Evolutionary conservation across 2,888 invertebrate genomes (phyloP).

Genomic region (Drosophila putrida): DNA sequence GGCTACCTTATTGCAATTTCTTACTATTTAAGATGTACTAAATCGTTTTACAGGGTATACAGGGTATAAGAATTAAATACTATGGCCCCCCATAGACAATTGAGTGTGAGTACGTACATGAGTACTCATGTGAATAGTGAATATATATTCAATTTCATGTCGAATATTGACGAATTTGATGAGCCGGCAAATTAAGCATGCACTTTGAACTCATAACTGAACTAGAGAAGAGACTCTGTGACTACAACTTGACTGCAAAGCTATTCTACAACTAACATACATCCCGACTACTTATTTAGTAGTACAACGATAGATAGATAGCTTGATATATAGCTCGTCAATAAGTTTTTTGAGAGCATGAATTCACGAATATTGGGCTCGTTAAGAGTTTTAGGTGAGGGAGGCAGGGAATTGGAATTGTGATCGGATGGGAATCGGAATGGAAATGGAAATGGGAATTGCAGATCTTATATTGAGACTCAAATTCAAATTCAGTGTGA

Average conservation of each 20-base stretch:
- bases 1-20: too few relatives aligned
- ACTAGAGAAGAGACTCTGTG: conserved; percentile 18
- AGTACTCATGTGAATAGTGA: conserved; percentile 15
- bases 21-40: too few relatives aligned
- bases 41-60: conserved; percentile 7
- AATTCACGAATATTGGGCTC: conserved; percentile 6
- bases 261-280: neutral
- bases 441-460: conserved; percentile 46
- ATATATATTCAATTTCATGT: conserved; percentile 36
- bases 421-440: conserved; percentile 19
- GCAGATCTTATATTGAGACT: conserved; percentile 48
- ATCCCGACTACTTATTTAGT: too few relatives aligned
- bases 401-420: neutral
- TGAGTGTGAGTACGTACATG: conserved; percentile 2
- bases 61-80: neutral
- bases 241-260: neutral
- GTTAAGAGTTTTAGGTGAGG: too few relatives aligned
- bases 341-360: conserved; percentile 30
- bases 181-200: conserved; percentile 59
- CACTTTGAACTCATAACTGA: conserved; percentile 68
- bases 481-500: conserved; percentile 65
- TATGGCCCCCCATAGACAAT: neutral
- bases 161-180: conserved; percentile 61
- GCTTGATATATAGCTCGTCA: conserved; percentile 29
- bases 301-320: conserved; percentile 1